These are phyloP conservation scores for Chloropsis hardwickii DNA, from an alignment of 2,113 vertebrate genomes.

Conservation along the genomic window DNA sequence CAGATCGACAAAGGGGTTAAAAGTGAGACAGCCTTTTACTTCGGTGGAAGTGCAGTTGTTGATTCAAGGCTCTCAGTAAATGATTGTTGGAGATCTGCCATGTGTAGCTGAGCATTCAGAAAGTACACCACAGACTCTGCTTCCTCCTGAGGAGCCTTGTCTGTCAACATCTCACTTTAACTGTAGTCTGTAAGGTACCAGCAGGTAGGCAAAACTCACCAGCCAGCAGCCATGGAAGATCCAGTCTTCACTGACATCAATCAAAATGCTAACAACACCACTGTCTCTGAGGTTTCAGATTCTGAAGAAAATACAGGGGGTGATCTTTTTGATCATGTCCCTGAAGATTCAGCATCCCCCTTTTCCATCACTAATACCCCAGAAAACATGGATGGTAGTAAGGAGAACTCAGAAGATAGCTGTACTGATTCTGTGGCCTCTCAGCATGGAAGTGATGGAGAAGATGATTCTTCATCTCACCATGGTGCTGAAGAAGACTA, in stretches of 20 bases:
- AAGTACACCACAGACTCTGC: slow-evolving; percentile 13
- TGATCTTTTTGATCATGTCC: background rate
- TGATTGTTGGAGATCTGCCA: slow-evolving; percentile 74
- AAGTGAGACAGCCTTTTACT: slow-evolving; percentile 20
- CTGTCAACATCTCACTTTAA: background rate
- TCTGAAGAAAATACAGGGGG: background rate
- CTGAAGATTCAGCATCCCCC: background rate
- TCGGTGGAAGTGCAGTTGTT: slow-evolving; percentile 48
- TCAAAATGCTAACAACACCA: background rate
- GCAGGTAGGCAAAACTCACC: background rate
- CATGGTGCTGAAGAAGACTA: slow-evolving; percentile 2
- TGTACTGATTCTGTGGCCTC: slow-evolving; percentile 4
- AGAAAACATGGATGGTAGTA: slow-evolving; percentile 12
- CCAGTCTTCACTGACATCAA: background rate
- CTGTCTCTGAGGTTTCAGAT: background rate
- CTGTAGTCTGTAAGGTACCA: background rate
- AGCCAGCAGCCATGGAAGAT: slow-evolving; percentile 69
- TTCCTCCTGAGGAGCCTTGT: background rate
- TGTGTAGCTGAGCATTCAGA: slow-evolving; percentile 45
- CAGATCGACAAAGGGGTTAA: slow-evolving; percentile 66
- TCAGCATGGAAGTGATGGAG: background rate
- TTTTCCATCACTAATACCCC: background rate
- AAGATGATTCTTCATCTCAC: background rate
- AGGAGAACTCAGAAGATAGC: background rate
- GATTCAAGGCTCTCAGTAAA: slow-evolving; percentile 72